phyloP scores from a whole-genome alignment of 2,797 vertebrate species.

The Cephalopachus bancanus region DNA sequence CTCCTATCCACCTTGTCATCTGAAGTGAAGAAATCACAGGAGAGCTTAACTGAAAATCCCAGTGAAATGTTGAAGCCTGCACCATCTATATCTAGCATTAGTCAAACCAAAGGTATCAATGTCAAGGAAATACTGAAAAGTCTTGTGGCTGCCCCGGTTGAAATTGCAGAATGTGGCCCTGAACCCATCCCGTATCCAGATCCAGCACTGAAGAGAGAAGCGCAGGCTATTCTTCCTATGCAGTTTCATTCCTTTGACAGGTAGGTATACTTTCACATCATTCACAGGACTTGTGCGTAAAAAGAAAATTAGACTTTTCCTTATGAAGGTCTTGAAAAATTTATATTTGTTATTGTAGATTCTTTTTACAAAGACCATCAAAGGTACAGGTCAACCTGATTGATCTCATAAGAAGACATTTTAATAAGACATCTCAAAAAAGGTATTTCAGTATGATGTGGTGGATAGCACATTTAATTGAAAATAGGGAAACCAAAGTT shows the following conservation, averaged over 20 bases:
- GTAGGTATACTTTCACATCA: conserved; percentile 86
- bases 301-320: conserved; percentile 7
- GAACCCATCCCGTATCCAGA: conserved; percentile 94
- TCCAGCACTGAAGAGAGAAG: conserved; percentile 93
- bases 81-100: conserved; percentile 94
- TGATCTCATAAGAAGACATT: not conserved
- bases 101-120: conserved; percentile 96
- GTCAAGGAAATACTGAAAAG: conserved; percentile 98
- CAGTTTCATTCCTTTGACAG: conserved; percentile 99
- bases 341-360: conserved; percentile 27
- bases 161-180: conserved; percentile 92
- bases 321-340: not conserved
- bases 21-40: conserved; percentile 94
- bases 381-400: not conserved
- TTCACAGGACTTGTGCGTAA: conserved; percentile 35
- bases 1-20: conserved; percentile 94
- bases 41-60: conserved; percentile 92
- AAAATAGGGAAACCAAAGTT: not conserved
- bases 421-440: conserved; percentile 4
- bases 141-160: conserved; percentile 95
- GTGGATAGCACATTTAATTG: not conserved
- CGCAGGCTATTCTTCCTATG: conserved; percentile 95
- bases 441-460: not conserved
- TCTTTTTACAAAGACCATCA: not conserved
- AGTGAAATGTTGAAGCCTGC: conserved; percentile 91